Percentiles rank a stretch among this genome's conserved stretches.
phyloP scores from a whole-genome alignment of 2,797 vertebrate species.

The Bothrops alternatus region DNA sequence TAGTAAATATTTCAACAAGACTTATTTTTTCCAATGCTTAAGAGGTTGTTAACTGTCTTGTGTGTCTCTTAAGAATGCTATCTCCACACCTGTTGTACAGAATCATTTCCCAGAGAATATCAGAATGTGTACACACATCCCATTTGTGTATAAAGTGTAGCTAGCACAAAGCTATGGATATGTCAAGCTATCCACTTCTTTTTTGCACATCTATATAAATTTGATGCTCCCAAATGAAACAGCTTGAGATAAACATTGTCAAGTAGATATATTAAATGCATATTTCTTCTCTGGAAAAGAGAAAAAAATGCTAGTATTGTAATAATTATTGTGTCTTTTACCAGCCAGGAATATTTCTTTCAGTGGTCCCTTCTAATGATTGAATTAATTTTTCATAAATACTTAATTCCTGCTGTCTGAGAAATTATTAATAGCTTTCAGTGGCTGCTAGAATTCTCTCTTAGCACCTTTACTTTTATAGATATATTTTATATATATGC shows the following conservation, averaged over 20 bases:
- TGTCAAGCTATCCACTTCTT: constrained; percentile 25
- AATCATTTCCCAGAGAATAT: constrained; percentile 31
- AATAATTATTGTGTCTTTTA: constrained; percentile 14
- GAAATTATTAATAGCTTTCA: not conserved
- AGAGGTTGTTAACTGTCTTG: constrained; percentile 60
- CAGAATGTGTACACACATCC: not conserved
- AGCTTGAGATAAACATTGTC: constrained; percentile 30
- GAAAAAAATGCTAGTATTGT: not conserved
- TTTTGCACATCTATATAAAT: constrained; percentile 31
- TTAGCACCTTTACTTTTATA: constrained; percentile 24
- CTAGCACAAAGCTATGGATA: constrained; percentile 45
- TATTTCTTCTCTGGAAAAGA: not conserved
- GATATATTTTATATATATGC: not conserved
- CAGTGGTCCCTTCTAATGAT: constrained; percentile 50
- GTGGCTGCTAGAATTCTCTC: constrained; percentile 40
- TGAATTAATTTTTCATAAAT: constrained; percentile 41
- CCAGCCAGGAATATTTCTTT: constrained; percentile 9
- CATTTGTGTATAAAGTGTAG: constrained; percentile 38
- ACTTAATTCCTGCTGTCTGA: not conserved
- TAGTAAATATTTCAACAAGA: constrained; percentile 61
- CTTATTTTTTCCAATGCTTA: constrained; percentile 56
- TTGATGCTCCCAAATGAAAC: constrained; percentile 37
- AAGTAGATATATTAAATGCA: constrained; percentile 11
- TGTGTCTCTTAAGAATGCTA: constrained; percentile 56
- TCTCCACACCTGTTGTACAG: constrained; percentile 49